These are phyloP conservation scores for Pachliopta kotzebuea DNA, from an alignment of 2,888 invertebrate genomes.

Conservation along the genomic window DNA sequence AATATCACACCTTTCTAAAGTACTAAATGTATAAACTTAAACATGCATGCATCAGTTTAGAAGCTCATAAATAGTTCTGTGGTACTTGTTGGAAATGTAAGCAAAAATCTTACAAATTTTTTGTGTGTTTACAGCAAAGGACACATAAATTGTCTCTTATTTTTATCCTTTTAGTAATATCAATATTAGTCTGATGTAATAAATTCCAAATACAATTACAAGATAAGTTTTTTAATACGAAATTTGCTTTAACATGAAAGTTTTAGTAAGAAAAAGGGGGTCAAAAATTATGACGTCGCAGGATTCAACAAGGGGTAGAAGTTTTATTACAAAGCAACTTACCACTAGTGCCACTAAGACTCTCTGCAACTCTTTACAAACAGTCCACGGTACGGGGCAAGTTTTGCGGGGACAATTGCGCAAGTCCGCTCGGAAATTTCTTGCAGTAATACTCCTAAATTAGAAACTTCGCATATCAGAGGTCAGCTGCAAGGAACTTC, in stretches of 20 bases:
- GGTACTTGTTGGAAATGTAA: not conserved
- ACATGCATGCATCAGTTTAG: not conserved
- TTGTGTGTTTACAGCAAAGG: no score
- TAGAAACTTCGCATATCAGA: constrained; percentile 22
- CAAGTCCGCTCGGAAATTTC: constrained; percentile 11
- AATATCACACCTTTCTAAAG: not conserved
- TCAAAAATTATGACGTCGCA: not conserved
- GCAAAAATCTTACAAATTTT: no score
- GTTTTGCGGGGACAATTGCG: constrained; percentile 24
- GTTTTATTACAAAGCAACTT: constrained; percentile 4
- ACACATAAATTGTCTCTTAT: no score
- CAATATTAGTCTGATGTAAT: not conserved
- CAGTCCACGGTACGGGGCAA: constrained; percentile 17
- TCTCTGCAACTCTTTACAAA: constrained; percentile 5
- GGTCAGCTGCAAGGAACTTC: constrained; percentile 15
- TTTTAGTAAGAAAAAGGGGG: not conserved
- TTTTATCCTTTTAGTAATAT: no score
- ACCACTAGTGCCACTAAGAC: not conserved
- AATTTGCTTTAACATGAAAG: not conserved
- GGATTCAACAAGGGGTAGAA: not conserved
- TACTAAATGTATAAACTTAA: no score
- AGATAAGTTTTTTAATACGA: not conserved
- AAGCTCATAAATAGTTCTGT: not conserved
- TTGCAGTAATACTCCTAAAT: constrained; percentile 18
- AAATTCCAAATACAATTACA: not conserved